These are phyloP conservation scores for Morone chrysops DNA, from an alignment of 2,113 vertebrate genomes.

Conservation along the genomic window DNA sequence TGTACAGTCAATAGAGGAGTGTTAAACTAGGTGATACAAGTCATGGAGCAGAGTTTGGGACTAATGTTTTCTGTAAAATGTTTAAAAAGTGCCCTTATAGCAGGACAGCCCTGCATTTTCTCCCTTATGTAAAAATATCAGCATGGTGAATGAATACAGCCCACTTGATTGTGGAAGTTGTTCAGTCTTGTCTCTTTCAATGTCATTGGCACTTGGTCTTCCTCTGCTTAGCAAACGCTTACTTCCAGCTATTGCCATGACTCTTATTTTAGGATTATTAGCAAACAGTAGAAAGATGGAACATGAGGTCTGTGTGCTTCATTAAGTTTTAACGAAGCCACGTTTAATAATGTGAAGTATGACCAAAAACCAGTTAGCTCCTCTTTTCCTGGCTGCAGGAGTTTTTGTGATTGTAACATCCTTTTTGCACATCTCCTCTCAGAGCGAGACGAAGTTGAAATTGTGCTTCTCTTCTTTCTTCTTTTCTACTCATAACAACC, in stretches of 20 bases:
- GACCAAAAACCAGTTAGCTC: constrained; percentile 34
- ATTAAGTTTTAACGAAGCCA: constrained; percentile 4
- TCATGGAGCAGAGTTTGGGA: constrained; percentile 2
- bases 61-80: constrained; percentile 10
- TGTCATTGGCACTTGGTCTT: constrained; percentile 5
- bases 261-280: background rate
- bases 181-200: background rate
- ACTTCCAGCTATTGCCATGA: background rate
- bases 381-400: background rate
- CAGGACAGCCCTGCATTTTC: background rate
- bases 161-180: background rate
- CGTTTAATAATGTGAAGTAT: constrained; percentile 26
- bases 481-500: background rate
- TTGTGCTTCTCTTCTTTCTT: background rate
- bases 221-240: background rate
- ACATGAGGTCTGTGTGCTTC: background rate
- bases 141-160: constrained; percentile 6
- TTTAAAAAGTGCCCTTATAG: constrained; percentile 57
- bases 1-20: constrained; percentile 12
- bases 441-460: background rate
- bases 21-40: constrained; percentile 17
- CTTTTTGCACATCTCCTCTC: constrained; percentile 3
- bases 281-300: background rate
- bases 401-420: background rate
- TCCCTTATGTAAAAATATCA: constrained; percentile 20